These are phyloP conservation scores for Orthonyx spaldingii DNA, from an alignment of 2,113 vertebrate species.

Conservation along the genomic window DNA sequence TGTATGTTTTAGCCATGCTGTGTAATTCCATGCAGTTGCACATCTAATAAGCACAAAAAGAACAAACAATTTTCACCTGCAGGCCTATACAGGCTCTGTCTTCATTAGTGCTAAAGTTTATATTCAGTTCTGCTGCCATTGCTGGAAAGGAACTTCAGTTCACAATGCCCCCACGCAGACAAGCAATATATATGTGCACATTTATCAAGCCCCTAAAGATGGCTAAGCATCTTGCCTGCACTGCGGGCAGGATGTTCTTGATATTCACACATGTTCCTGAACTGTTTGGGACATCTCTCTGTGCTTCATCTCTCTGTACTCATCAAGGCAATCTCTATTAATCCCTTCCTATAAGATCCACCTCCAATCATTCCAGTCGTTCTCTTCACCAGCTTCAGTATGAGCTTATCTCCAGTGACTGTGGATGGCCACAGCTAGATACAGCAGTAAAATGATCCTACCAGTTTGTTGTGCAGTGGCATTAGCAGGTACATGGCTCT, in stretches of 20 bases:
- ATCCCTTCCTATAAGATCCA: background rate
- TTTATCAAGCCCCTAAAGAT: background rate
- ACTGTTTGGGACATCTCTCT: background rate
- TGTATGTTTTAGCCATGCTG: constrained; percentile 21
- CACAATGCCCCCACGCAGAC: background rate
- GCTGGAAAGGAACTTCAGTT: background rate
- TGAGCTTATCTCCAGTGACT: background rate
- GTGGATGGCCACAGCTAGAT: background rate
- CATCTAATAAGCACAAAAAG: constrained; percentile 50
- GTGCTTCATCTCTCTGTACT: background rate
- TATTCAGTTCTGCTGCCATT: background rate
- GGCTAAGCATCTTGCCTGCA: background rate
- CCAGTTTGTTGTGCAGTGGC: background rate
- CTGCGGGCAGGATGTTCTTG: background rate
- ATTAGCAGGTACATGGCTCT: background rate
- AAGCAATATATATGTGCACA: background rate
- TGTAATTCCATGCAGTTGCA: constrained; percentile 54
- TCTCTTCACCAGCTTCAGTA: background rate
- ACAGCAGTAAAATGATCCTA: background rate
- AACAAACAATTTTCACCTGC: constrained; percentile 45
- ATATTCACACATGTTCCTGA: background rate
- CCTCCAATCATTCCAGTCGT: background rate
- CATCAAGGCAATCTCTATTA: background rate
- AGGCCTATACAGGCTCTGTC: constrained; percentile 12
- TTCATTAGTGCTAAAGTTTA: background rate